Conservation (phyloP, 2,797 vertebrate genomes). For the Lophius americanus region DNA sequence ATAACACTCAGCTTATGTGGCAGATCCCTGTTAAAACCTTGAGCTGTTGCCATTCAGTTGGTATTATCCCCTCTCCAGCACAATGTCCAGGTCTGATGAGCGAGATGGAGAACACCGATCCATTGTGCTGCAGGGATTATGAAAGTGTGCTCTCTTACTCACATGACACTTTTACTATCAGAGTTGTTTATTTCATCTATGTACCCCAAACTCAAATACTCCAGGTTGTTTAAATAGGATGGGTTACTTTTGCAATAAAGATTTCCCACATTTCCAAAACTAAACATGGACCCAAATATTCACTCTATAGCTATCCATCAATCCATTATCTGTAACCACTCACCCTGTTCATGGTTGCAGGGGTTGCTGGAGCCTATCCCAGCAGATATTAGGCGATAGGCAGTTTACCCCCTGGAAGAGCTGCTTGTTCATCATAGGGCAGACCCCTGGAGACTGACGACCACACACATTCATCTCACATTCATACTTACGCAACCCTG, state of each 20-base stretch:
- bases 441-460: too few relatives aligned
- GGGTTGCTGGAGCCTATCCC: too few relatives aligned
- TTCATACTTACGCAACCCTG: too few relatives aligned
- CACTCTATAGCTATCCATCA: neutral
- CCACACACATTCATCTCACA: too few relatives aligned
- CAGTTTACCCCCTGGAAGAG: too few relatives aligned
- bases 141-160: slow-evolving; percentile 48
- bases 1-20: slow-evolving; percentile 43
- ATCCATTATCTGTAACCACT: too few relatives aligned
- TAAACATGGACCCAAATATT: slow-evolving; percentile 11
- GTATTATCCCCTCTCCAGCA: slow-evolving; percentile 60
- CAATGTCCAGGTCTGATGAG: slow-evolving; percentile 57
- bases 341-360: too few relatives aligned
- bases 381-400: too few relatives aligned
- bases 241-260: neutral
- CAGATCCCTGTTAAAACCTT: slow-evolving; percentile 52
- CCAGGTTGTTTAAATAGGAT: slow-evolving; percentile 14
- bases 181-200: slow-evolving; percentile 39
- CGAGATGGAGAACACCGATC: slow-evolving; percentile 52
- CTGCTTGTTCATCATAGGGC: too few relatives aligned
- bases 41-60: slow-evolving; percentile 56
- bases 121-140: slow-evolving; percentile 64
- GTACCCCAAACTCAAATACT: slow-evolving; percentile 6
- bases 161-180: slow-evolving; percentile 16
- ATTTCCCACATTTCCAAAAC: too few relatives aligned